Evolutionary conservation across 2,113 vertebrate genomes (phyloP).

Genomic region (Psophia crepitans): DNA sequence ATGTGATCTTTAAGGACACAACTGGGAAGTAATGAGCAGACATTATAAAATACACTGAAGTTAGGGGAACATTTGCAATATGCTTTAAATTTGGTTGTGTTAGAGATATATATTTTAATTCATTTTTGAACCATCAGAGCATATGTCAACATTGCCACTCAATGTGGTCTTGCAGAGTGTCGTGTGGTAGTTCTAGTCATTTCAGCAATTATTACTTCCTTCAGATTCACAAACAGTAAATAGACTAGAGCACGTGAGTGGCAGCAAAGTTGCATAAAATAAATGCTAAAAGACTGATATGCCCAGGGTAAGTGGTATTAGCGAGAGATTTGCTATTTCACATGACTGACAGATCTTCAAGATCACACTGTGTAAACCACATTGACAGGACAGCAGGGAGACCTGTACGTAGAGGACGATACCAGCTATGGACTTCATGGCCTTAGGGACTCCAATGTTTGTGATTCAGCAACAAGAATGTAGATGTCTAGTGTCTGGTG

Average conservation of each 20-base stretch:
- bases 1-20: neutral
- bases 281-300: neutral
- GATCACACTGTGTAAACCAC: neutral
- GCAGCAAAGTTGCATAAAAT: neutral
- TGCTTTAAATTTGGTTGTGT: neutral
- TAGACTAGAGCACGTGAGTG: neutral
- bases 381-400: neutral
- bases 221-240: neutral
- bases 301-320: neutral
- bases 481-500: neutral
- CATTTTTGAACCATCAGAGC: neutral
- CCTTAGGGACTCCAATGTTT: neutral
- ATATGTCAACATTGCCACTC: neutral
- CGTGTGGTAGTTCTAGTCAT: neutral
- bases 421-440: accelerated
- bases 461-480: neutral
- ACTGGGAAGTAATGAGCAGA: neutral
- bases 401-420: neutral
- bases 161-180: neutral
- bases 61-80: neutral
- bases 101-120: neutral
- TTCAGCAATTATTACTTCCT: neutral
- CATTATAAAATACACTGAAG: neutral
- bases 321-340: neutral
- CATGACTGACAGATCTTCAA: neutral